A percentile compares a stretch with the other conserved stretches of the same genome.
These are phyloP conservation scores for Dipus sagitta DNA, from an alignment of 2,797 vertebrate genomes.

Conservation along the genomic window DNA sequence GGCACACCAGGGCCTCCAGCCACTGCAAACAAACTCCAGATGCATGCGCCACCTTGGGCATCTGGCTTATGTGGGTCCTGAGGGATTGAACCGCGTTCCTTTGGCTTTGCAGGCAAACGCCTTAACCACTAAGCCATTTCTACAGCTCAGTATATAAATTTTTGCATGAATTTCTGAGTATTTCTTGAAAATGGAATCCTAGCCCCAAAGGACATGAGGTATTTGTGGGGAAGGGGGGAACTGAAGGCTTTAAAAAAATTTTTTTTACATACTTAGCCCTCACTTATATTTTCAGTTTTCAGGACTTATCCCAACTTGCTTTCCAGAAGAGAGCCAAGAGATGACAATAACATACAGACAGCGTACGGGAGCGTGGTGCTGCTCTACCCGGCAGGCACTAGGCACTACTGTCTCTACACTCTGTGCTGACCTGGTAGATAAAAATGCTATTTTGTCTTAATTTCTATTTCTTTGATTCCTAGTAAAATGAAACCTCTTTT, in stretches of 20 bases:
- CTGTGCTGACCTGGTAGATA: slow-evolving; percentile 41
- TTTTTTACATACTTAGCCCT: neutral
- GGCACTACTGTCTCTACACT: neutral
- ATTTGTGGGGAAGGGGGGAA: neutral
- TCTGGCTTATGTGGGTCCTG: no score
- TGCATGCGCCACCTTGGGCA: no score
- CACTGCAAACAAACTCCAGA: no score
- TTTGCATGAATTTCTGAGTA: slow-evolving; percentile 64
- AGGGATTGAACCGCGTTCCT: no score
- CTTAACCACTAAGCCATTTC: no score
- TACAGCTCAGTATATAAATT: neutral
- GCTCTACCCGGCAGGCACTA: neutral
- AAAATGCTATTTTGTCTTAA: slow-evolving; percentile 51
- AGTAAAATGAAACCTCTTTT: slow-evolving; percentile 63
- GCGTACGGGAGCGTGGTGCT: rapidly evolving
- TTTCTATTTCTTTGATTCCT: slow-evolving; percentile 63
- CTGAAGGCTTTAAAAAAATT: neutral
- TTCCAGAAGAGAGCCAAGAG: slow-evolving; percentile 34
- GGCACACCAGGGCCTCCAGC: no score
- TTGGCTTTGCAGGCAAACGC: no score
- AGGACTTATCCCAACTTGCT: slow-evolving; percentile 22
- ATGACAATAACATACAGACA: neutral
- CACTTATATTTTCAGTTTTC: slow-evolving; percentile 41
- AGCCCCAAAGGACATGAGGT: neutral
- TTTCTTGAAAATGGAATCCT: slow-evolving; percentile 58